Conservation (phyloP, 2,797 vertebrate genomes). For the Rallus crepitans region DNA sequence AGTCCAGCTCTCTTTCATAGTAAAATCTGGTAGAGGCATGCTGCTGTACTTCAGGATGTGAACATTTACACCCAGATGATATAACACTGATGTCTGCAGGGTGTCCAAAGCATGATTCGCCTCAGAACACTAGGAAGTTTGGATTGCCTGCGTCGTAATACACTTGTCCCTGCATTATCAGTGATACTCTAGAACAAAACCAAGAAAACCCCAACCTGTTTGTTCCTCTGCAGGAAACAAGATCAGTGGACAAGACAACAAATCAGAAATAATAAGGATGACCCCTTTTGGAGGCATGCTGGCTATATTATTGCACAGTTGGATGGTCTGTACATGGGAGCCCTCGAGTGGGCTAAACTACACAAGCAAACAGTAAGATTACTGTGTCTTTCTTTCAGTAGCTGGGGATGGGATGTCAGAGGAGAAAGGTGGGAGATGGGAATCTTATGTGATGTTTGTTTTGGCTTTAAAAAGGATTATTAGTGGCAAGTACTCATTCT, state of each 20-base stretch:
- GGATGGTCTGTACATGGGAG: conserved; percentile 89
- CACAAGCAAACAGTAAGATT: conserved; percentile 81
- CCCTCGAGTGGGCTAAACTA: conserved; percentile 82
- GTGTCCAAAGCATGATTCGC: neutral
- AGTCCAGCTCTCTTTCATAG: neutral
- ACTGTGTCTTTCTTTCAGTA: conserved; percentile 34
- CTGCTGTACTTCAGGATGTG: neutral
- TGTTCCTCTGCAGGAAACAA: conserved; percentile 83
- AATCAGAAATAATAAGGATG: conserved; percentile 81
- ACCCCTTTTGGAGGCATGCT: conserved; percentile 89
- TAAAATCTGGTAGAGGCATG: neutral
- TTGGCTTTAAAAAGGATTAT: neutral
- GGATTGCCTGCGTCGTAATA: neutral
- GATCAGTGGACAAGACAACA: conserved; percentile 87
- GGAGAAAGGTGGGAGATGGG: neutral
- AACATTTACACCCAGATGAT: neutral
- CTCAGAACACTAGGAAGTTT: neutral
- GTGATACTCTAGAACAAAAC: neutral
- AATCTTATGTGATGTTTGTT: neutral
- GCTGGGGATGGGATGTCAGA: neutral
- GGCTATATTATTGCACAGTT: conserved; percentile 88
- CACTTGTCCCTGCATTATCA: neutral
- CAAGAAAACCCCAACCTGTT: conserved; percentile 44
- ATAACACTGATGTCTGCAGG: neutral
- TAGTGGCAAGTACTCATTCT: neutral